phyloP scores from a whole-genome alignment of 1,140 invertebrate species.

The Glomeris maerens region DNA sequence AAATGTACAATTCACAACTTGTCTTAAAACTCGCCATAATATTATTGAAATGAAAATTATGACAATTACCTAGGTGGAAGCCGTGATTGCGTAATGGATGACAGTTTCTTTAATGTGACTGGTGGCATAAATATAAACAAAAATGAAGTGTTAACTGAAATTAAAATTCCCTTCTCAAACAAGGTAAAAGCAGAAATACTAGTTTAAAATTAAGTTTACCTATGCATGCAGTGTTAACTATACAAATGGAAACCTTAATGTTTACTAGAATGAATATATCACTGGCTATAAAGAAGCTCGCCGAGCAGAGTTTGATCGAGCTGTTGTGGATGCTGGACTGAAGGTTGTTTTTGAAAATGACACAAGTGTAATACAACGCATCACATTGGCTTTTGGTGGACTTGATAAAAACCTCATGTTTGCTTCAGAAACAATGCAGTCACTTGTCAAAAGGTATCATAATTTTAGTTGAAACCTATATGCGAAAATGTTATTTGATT shows the following conservation, averaged over 20 bases:
- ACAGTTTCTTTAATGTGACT: constrained; percentile 75
- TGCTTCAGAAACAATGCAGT: constrained; percentile 48
- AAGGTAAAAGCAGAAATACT: too few relatives aligned
- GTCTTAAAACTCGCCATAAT: too few relatives aligned
- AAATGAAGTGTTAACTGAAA: constrained; percentile 63
- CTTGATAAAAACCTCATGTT: constrained; percentile 77
- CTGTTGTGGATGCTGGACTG: constrained; percentile 79
- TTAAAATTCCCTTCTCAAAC: constrained; percentile 57
- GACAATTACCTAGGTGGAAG: constrained; percentile 26
- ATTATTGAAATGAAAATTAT: constrained; percentile 21
- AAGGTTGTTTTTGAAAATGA: constrained; percentile 37
- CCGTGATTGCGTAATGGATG: constrained; percentile 56
- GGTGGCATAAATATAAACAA: constrained; percentile 56
- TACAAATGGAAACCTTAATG: constrained; percentile 9
- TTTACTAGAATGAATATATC: constrained; percentile 61
- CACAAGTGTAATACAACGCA: constrained; percentile 41
- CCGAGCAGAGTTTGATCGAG: constrained; percentile 84
- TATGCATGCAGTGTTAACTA: too few relatives aligned
- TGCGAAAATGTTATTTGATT: background rate
- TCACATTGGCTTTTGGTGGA: constrained; percentile 66
- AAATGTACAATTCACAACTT: constrained; percentile 35
- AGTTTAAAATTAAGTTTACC: too few relatives aligned
- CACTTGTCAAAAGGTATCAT: constrained; percentile 43
- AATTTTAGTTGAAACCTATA: too few relatives aligned
- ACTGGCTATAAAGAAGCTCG: constrained; percentile 83